phyloP scores from a whole-genome alignment of 2,113 vertebrate genomes.

The Numenius arquata region DNA sequence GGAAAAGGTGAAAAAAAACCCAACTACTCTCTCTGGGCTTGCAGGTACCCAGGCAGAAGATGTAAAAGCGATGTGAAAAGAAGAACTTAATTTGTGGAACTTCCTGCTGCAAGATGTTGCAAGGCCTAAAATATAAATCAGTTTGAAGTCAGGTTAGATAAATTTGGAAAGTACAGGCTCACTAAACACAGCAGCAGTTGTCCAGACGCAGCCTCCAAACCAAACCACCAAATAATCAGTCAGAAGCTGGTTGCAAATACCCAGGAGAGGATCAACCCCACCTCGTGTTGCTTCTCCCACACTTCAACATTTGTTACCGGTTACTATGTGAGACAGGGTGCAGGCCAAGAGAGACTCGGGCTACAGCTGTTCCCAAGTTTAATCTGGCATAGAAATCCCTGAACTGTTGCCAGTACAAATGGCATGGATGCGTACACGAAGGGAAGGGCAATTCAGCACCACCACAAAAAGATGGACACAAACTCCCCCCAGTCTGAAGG shows the following conservation, averaged over 20 bases:
- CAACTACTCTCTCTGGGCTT: not conserved
- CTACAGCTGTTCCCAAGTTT: not conserved
- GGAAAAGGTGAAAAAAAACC: not conserved
- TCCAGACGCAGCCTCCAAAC: not conserved
- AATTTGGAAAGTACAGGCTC: not conserved
- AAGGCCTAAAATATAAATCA: not conserved
- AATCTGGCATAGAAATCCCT: not conserved
- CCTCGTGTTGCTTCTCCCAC: not conserved
- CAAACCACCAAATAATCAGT: not conserved
- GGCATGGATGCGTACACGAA: fast-evolving
- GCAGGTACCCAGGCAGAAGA: not conserved
- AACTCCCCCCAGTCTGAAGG: not conserved
- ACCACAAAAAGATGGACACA: not conserved
- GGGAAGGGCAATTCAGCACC: not conserved
- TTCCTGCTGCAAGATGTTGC: not conserved
- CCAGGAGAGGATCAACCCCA: not conserved
- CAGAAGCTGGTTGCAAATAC: not conserved
- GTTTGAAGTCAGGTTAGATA: not conserved
- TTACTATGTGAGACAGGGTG: not conserved
- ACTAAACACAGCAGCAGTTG: not conserved
- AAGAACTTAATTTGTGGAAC: not conserved
- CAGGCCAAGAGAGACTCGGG: not conserved
- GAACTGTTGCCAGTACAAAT: not conserved
- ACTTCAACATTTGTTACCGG: not conserved
- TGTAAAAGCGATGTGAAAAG: not conserved